phyloP scores from a whole-genome alignment of 2,888 invertebrate species.

The Trissoscelio sp. region DNA sequence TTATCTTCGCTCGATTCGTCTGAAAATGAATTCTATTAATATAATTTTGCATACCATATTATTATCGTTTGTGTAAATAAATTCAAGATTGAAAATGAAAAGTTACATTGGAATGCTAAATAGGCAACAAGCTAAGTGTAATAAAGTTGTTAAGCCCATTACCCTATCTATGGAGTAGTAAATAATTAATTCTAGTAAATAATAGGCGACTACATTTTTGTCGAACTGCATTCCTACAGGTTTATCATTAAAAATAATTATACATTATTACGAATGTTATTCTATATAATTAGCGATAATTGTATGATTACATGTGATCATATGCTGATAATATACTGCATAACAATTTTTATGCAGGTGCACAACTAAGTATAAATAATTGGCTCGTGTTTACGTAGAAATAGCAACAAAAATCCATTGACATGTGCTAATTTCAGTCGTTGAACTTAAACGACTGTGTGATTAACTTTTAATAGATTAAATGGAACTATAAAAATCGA shows the following conservation, averaged over 20 bases:
- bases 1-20: constrained; percentile 5
- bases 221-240: constrained; percentile 6
- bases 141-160: constrained; percentile 32
- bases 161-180: constrained; percentile 4
- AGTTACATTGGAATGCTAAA: background rate
- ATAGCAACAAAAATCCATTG: constrained; percentile 10
- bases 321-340: constrained; percentile 8
- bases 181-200: constrained; percentile 39
- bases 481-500: constrained; percentile 6
- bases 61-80: too few species aligned
- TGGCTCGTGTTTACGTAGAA: constrained; percentile 13
- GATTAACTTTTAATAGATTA: constrained; percentile 14
- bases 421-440: constrained; percentile 18
- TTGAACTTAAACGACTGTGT: constrained; percentile 7
- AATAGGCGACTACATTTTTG: constrained; percentile 15
- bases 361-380: constrained; percentile 26
- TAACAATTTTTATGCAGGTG: constrained; percentile 6
- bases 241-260: constrained; percentile 57
- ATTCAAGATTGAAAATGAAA: too few species aligned
- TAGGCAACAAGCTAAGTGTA: background rate
- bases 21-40: too few species aligned
- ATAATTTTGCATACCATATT: too few species aligned
- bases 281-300: constrained; percentile 52
- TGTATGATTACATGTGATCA: constrained; percentile 44
- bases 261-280: constrained; percentile 50